Evolutionary conservation across 2,888 invertebrate species (phyloP), one percentile per base, ranked within the genome.

Genomic region (Hyalella azteca): DNA sequence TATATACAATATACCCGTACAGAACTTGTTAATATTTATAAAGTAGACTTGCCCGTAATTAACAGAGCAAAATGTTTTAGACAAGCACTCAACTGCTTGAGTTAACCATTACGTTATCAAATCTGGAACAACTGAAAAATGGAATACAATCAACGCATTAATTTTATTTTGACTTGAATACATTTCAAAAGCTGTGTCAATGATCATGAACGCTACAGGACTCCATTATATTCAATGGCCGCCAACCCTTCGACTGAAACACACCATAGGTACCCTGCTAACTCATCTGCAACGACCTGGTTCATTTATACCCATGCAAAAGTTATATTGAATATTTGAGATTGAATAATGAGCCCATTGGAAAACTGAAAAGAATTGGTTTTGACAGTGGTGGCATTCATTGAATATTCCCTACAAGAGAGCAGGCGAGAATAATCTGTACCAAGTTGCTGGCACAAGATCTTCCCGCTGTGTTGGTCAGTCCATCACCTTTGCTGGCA

Each of bases 271-370:
- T 36, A 66, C 66, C 36, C 66, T 36, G 66, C 36, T 66, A 66
- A 66, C 66, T 66, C 66, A 32, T 66, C 66, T 66, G 36, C 36
- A 66, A 66, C 66, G 36, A 66, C 36, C 66, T 66, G 36, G 22
- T 66, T 66, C 66, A 36, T 36, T 66, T 66, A 66, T 66, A 66
- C 66, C 32, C 36, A 13, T 32, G 32, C 29, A 32, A 29, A 60
- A 66, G 66, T 66, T 66, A 66, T 66, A 66, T 66, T n/a, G 7
- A n/a, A n/a, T n/a, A n/a, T n/a, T n/a, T 36, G 15, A 5, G n/a
- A 32, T 19, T 66, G 66, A 66, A 66, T 66, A 66, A 66, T 66
- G 66, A 66, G 66, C 66, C 66, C 66, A 66, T 66, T 66, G n/a
- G 66, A 15, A 66, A 66, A 36, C 66, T 9, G 39, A 66, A 66